These are phyloP conservation scores for Uropetala carovei DNA, from an alignment of 2,888 invertebrate species.

Conservation along the genomic window DNA sequence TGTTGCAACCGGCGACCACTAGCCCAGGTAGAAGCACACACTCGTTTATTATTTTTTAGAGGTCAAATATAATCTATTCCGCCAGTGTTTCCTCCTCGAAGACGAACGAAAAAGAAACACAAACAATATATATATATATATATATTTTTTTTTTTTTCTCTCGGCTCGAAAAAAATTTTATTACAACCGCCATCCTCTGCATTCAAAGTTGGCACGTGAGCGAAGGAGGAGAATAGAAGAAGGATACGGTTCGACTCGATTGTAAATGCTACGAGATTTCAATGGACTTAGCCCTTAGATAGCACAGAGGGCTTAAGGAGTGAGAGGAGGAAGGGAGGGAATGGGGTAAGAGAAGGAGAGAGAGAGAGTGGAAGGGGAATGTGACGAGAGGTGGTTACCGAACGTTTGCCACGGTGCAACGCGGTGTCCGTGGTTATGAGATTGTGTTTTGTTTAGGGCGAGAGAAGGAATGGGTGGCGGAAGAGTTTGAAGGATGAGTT, in stretches of 20 bases:
- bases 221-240: neutral
- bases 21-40: neutral
- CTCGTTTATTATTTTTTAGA: conserved; percentile 35
- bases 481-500: too few species aligned
- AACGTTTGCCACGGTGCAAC: neutral
- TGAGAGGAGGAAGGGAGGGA: neutral
- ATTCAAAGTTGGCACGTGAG: conserved; percentile 52
- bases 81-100: neutral
- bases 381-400: conserved; percentile 14
- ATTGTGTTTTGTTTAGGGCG: neutral
- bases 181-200: neutral
- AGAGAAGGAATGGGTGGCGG: neutral
- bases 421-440: neutral
- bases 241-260: too few species aligned
- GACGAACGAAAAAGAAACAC: neutral
- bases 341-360: neutral
- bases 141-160: too few species aligned
- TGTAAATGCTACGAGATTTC: neutral
- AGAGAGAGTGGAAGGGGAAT: neutral
- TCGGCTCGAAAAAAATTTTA: conserved; percentile 41
- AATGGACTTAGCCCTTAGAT: neutral
- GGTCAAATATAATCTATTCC: conserved; percentile 52
- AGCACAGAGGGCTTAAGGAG: too few species aligned
- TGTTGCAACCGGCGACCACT: neutral
- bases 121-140: conserved; percentile 25